These are phyloP conservation scores for Enoplosus armatus DNA, from an alignment of 2,797 vertebrate species.

Conservation along the genomic window DNA sequence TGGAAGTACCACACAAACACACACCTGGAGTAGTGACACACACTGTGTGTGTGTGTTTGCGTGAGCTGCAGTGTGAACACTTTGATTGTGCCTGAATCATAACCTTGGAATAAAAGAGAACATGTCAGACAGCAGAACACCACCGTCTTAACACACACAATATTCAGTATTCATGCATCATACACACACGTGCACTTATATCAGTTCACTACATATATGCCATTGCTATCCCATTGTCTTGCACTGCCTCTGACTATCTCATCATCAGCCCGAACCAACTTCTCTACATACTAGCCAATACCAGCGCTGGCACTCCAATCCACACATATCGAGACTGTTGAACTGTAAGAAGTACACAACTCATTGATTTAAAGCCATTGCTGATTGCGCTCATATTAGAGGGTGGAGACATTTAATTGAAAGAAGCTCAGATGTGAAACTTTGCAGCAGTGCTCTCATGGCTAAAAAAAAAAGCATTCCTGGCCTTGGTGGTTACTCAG, in stretches of 20 bases:
- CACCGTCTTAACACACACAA: slow-evolving; percentile 12
- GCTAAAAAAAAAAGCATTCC: not conserved
- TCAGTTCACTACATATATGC: slow-evolving; percentile 12
- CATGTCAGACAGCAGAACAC: slow-evolving; percentile 58
- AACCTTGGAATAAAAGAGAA: slow-evolving; percentile 61
- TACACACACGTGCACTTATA: slow-evolving; percentile 33
- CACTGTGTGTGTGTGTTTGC: not conserved
- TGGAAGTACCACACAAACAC: not conserved
- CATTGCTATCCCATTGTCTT: slow-evolving; percentile 12
- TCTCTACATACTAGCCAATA: slow-evolving; percentile 1
- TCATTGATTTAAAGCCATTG: slow-evolving; percentile 38
- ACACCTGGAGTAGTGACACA: slow-evolving; percentile 21
- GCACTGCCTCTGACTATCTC: slow-evolving; percentile 1
- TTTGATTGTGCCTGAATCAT: slow-evolving; percentile 31
- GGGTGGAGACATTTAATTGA: slow-evolving; percentile 21
- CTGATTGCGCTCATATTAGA: slow-evolving; percentile 59
- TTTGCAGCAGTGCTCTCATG: slow-evolving; percentile 16
- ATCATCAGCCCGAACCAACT: slow-evolving; percentile 2
- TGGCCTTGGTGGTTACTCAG: slow-evolving; percentile 20
- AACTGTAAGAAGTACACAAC: slow-evolving; percentile 16
- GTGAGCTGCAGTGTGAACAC: not conserved
- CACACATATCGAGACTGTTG: slow-evolving; percentile 13
- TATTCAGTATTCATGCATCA: slow-evolving; percentile 27
- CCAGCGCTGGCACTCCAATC: slow-evolving; percentile 4
- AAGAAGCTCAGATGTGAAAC: slow-evolving; percentile 23